These are phyloP conservation scores for Sigmodon hispidus DNA, from an alignment of 2,113 vertebrate genomes.

Conservation along the genomic window DNA sequence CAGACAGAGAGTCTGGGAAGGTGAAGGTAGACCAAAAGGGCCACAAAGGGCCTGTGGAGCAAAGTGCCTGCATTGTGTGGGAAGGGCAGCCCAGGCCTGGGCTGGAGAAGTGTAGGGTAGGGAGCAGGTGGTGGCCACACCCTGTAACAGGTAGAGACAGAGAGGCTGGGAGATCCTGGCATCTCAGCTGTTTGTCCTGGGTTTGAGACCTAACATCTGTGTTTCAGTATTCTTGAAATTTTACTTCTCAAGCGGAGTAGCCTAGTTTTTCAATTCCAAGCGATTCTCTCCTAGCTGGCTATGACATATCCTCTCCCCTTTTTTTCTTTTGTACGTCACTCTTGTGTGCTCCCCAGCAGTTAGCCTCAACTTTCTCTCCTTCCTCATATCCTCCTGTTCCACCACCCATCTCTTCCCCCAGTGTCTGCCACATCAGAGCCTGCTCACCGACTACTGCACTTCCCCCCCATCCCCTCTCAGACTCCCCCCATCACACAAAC, in stretches of 20 bases:
- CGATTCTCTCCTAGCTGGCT: background rate
- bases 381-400: fast-evolving
- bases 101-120: too few relatives aligned
- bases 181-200: too few relatives aligned
- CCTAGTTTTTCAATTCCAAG: background rate
- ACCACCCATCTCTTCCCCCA: background rate
- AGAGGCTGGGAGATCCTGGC: too few relatives aligned
- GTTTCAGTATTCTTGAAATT: background rate
- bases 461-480: background rate
- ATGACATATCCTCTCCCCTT: too few relatives aligned
- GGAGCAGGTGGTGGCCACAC: too few relatives aligned
- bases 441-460: background rate
- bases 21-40: too few relatives aligned
- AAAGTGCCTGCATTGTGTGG: too few relatives aligned
- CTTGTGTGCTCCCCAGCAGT: background rate
- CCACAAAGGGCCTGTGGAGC: too few relatives aligned
- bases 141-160: too few relatives aligned
- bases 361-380: fast-evolving
- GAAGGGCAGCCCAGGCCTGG: too few relatives aligned
- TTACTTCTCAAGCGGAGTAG: background rate
- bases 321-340: fast-evolving
- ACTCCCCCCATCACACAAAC: background rate
- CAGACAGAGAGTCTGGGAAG: too few relatives aligned
- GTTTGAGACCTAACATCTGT: too few relatives aligned
- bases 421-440: background rate